Evolutionary conservation across 2,113 vertebrate genomes (phyloP).

Genomic region (Nematolebias whitei): DNA sequence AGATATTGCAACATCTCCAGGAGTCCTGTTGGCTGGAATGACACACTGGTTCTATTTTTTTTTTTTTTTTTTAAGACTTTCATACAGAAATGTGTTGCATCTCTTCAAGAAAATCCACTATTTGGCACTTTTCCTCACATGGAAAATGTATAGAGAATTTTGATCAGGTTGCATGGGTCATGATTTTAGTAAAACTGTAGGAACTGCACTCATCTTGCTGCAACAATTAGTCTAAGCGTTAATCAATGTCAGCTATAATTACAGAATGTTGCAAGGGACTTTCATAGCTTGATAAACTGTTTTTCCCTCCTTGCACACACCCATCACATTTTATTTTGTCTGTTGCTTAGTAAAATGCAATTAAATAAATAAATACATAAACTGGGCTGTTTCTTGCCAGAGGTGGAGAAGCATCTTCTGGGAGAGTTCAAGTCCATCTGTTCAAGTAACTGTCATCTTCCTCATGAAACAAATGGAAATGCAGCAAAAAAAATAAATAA

Average conservation of each 20-base stretch:
- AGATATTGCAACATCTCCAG: conserved; percentile 18
- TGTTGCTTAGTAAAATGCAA: conserved; percentile 31
- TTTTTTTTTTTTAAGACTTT: background rate
- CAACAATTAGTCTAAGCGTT: conserved; percentile 49
- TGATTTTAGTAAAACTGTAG: conserved; percentile 34
- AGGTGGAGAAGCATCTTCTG: conserved; percentile 50
- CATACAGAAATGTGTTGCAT: conserved; percentile 6
- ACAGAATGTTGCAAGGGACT: conserved; percentile 46
- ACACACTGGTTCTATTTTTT: conserved; percentile 22
- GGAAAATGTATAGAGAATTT: no score
- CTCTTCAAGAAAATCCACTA: background rate
- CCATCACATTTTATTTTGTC: conserved; percentile 58
- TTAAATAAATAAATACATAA: background rate
- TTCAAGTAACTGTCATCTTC: conserved; percentile 74
- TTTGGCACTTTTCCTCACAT: conserved; percentile 19
- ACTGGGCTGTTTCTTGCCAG: conserved; percentile 38
- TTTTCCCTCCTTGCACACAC: conserved; percentile 38
- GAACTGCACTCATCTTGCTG: conserved; percentile 38
- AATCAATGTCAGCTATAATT: conserved; percentile 63
- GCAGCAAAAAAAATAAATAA: conserved; percentile 25
- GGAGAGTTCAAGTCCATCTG: conserved; percentile 62
- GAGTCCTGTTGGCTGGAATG: conserved; percentile 15
- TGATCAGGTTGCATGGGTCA: conserved; percentile 5
- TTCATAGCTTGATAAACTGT: conserved; percentile 49
- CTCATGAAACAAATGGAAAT: conserved; percentile 54